phyloP scores from a whole-genome alignment of 2,888 invertebrate genomes.

The Conus canariensis region DNA sequence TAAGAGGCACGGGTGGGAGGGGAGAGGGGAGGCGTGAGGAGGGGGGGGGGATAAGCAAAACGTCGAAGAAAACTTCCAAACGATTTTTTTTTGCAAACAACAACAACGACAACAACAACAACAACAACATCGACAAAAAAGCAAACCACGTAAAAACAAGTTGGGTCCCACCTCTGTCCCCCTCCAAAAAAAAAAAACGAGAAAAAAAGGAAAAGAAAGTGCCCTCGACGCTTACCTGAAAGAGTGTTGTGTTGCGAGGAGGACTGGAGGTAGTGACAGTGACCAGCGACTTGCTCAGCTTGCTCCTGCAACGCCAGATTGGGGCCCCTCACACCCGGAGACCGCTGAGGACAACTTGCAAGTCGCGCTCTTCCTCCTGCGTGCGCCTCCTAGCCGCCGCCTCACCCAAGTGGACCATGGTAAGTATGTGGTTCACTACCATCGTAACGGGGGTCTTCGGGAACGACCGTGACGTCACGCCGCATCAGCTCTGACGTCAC shows the following conservation, averaged over 20 bases:
- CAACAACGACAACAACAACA: too few relatives aligned
- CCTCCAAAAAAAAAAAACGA: neutral
- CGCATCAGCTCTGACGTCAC: slow-evolving; percentile 60
- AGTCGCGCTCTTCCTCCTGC: slow-evolving; percentile 39
- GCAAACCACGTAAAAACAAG: neutral
- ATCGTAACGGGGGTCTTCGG: slow-evolving; percentile 58
- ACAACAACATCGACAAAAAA: neutral
- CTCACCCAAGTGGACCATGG: slow-evolving; percentile 53
- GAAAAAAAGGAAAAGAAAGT: neutral
- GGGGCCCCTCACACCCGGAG: slow-evolving; percentile 15
- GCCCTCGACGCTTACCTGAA: slow-evolving; percentile 8
- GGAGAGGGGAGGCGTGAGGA: too few relatives aligned
- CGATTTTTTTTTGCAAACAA: too few relatives aligned
- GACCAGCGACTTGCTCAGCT: slow-evolving; percentile 29
- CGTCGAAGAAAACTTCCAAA: too few relatives aligned
- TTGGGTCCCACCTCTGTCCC: neutral
- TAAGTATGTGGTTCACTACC: slow-evolving; percentile 61
- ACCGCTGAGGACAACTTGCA: slow-evolving; percentile 38
- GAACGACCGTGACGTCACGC: slow-evolving; percentile 61
- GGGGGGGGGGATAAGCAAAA: too few relatives aligned
- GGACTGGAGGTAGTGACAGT: slow-evolving; percentile 26
- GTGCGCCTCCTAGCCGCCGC: slow-evolving; percentile 35
- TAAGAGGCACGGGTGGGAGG: too few relatives aligned
- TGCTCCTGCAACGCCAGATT: slow-evolving; percentile 47
- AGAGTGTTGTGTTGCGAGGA: neutral